Conservation (phyloP, 2,888 invertebrate genomes). For the Petrophora chlorosata region DNA sequence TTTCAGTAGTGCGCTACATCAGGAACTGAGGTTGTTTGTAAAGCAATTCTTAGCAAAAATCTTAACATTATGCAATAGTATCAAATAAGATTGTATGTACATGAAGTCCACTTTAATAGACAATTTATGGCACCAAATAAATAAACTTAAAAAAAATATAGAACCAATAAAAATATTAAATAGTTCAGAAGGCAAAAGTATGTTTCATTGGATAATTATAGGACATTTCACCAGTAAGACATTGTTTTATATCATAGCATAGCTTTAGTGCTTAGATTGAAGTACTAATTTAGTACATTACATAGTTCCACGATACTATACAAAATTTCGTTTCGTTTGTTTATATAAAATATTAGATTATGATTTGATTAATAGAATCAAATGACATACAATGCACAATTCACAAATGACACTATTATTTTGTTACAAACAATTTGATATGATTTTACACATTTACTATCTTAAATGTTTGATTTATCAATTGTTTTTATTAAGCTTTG, state of each 20-base stretch:
- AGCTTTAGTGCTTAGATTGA: constrained; percentile 27
- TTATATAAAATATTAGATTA: constrained; percentile 31
- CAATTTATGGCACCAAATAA: constrained; percentile 61
- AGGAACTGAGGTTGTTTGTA: constrained; percentile 2
- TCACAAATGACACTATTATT: constrained; percentile 38
- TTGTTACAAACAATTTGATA: constrained; percentile 58
- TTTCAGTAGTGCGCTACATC: background rate
- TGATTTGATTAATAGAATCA: constrained; percentile 31
- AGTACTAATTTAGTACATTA: constrained; percentile 27
- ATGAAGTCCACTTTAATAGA: constrained; percentile 23
- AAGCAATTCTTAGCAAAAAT: constrained; percentile 1
- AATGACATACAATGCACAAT: constrained; percentile 43
- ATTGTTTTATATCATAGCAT: constrained; percentile 35
- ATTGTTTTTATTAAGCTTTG: constrained; percentile 24
- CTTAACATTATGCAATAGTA: constrained; percentile 15
- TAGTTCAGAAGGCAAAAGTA: constrained; percentile 26
- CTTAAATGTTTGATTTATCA: constrained; percentile 25
- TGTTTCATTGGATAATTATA: constrained; percentile 15
- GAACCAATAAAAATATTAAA: constrained; percentile 21
- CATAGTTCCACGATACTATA: constrained; percentile 27
- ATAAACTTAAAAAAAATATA: constrained; percentile 40
- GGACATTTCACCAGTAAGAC: constrained; percentile 39
- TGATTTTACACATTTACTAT: constrained; percentile 47
- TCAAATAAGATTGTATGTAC: constrained; percentile 19
- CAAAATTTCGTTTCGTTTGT: constrained; percentile 29